Evolutionary conservation across 2,888 invertebrate genomes (phyloP).

Genomic region (Oscheius sp.): DNA sequence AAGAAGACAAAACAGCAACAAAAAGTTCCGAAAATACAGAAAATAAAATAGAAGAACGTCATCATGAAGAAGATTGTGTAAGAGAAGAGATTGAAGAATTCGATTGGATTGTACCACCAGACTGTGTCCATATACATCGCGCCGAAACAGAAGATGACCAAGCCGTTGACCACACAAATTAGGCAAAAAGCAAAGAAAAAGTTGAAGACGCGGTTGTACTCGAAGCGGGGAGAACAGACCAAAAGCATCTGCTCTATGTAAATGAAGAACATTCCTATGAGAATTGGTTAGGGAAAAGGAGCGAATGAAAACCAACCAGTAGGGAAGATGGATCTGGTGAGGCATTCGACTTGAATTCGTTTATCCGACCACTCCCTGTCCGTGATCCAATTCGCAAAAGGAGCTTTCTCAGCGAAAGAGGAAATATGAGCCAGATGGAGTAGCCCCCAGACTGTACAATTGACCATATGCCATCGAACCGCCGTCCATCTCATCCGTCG

Average conservation of each 20-base stretch:
- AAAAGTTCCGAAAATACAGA: conserved; percentile 51
- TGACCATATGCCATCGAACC: conserved; percentile 50
- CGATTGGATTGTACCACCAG: conserved; percentile 52
- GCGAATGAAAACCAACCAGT: conserved; percentile 24
- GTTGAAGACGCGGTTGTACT: conserved; percentile 45
- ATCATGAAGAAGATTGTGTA: conserved; percentile 42
- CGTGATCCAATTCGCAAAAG: conserved; percentile 48
- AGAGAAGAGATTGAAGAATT: conserved; percentile 48
- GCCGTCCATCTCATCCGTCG: conserved; percentile 42
- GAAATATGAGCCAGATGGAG: conserved; percentile 44
- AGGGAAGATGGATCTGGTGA: conserved; percentile 51
- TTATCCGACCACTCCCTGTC: conserved; percentile 39
- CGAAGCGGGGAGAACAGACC: conserved; percentile 40
- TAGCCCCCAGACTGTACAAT: conserved; percentile 50
- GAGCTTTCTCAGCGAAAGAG: conserved; percentile 48
- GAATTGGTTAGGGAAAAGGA: not conserved
- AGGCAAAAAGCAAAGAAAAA: conserved; percentile 43
- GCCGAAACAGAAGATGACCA: conserved; percentile 45
- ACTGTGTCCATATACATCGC: conserved; percentile 46
- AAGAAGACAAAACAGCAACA: conserved; percentile 40
- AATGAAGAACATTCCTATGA: conserved; percentile 49
- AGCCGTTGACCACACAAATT: conserved; percentile 37
- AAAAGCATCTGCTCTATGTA: conserved; percentile 45
- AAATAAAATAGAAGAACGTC: conserved; percentile 49
- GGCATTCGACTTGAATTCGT: conserved; percentile 44